Percentiles rank a stretch among this genome's conserved stretches.
Evolutionary conservation across 2,888 invertebrate genomes (phyloP).

Genomic region (Drosophila subquinaria): DNA sequence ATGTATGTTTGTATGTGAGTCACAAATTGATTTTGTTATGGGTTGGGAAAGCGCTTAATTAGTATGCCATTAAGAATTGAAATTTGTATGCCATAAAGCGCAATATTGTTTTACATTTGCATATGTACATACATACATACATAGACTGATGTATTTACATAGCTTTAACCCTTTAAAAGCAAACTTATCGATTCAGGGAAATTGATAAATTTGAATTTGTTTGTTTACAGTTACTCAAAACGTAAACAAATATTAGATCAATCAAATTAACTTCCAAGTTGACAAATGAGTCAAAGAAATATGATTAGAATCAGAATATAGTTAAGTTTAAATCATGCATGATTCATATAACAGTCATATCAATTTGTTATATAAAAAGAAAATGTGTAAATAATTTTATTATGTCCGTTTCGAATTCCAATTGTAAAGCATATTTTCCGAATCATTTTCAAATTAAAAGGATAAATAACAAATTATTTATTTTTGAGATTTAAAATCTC

Average conservation of each 20-base stretch:
- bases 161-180: not conserved
- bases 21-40: constrained; percentile 49
- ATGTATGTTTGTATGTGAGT: constrained; percentile 10
- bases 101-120: constrained; percentile 35
- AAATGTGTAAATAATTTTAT: not conserved
- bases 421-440: constrained; percentile 2
- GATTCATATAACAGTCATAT: constrained; percentile 1
- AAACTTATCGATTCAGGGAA: constrained; percentile 5
- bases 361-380: constrained; percentile 1
- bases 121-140: constrained; percentile 2
- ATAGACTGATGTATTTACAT: not conserved
- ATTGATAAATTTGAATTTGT: not conserved
- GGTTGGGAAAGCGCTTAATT: constrained; percentile 40
- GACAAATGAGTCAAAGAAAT: constrained; percentile 23
- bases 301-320: constrained; percentile 11
- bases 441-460: not conserved
- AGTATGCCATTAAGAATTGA: constrained; percentile 38
- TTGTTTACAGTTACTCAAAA: constrained; percentile 3
- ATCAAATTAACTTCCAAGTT: constrained; percentile 11
- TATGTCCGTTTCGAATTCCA: not conserved
- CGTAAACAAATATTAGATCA: constrained; percentile 1
- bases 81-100: constrained; percentile 42
- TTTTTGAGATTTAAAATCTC: not conserved
- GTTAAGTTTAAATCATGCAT: constrained; percentile 1
- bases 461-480: not conserved